Evolutionary conservation across 37 sponge, comb jelly and placozoan genomes (phyloP), one percentile per base, ranked within the genome.

Genomic region (Amphimedon queenslandica): DNA sequence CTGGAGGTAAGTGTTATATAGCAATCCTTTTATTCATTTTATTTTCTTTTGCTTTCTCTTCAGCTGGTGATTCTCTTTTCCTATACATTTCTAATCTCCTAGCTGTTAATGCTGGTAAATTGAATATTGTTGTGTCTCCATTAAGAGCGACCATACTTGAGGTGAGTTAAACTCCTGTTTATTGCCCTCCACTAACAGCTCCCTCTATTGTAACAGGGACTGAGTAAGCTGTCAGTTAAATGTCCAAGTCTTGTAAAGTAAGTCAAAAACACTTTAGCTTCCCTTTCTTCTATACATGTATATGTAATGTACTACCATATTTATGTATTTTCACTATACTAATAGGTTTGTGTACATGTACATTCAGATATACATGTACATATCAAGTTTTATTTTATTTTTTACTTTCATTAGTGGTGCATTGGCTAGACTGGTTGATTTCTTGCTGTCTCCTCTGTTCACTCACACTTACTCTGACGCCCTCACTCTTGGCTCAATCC

Each of bases 391-490:
- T 55, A 11, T 21, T 30, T 28, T 33, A 29, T 23, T 21, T 10
- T 61, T 27, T 27, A 61, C 61, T 64, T 38, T 60, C 32, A 2
- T 5, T 42, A 78, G 79, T 16, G 24, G 13, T 20, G 73, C 79
- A 41, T 75, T 82, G 10, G 66, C 56, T 35, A 31, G 67, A 20
- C 70, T 69, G 32, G 69, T 67, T 51, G 83, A 88, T 57, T 82
- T 88, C 47, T 37, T 88, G 32, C 42, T 16, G 40, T 88, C 88
- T 21, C 69, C 58, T 53, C 88, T 88, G 24, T 72, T 82, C 57
- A 55, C 51, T 4, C 37, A 29, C 35, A 72, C 82, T 66, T 77
- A 88, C 63, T 4, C 61, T 28, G 88, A 88, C 24, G 88, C 88
- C 32, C 34, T 82, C 5, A 32, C 70, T 32, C 25, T 57, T 63